These are phyloP conservation scores for Sarcophaga caerulescens DNA, from an alignment of 2,888 invertebrate genomes.

Conservation along the genomic window DNA sequence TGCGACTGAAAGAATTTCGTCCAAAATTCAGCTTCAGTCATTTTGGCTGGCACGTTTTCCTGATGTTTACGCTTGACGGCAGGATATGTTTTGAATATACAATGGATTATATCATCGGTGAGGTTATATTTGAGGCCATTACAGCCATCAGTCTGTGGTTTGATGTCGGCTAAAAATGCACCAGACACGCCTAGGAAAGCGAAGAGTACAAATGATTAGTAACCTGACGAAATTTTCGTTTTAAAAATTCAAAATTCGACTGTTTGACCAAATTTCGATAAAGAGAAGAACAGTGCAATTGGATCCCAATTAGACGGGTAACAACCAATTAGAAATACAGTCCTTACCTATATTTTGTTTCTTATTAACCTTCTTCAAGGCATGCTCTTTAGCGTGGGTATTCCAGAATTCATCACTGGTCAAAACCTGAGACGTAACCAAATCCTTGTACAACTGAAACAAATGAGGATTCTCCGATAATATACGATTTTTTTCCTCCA, in stretches of 20 bases:
- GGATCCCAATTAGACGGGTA: too few species aligned
- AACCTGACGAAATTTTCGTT: not conserved
- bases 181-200: conserved; percentile 85
- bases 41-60: conserved; percentile 96
- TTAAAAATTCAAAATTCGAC: not conserved
- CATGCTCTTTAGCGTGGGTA: conserved; percentile 91
- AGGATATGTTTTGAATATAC: conserved; percentile 99
- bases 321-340: not conserved
- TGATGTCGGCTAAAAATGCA: conserved; percentile 94
- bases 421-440: conserved; percentile 97
- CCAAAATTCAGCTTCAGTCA: conserved; percentile 99
- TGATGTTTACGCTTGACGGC: conserved; percentile 98
- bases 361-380: conserved; percentile 86
- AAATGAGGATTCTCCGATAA: conserved; percentile 94
- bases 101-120: conserved; percentile 97
- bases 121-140: conserved; percentile 98
- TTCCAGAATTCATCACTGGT: conserved; percentile 99
- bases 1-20: conserved; percentile 99
- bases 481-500: conserved; percentile 95
- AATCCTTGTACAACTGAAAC: conserved; percentile 96
- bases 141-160: conserved; percentile 97
- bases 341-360: conserved; percentile 91
- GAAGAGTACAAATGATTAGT: not conserved
- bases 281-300: too few species aligned
- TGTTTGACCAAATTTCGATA: too few species aligned